Percentiles rank a stretch among this genome's conserved stretches.
phyloP scores from a whole-genome alignment of 2,888 invertebrate genomes.

The Agrochola lychnidis region DNA sequence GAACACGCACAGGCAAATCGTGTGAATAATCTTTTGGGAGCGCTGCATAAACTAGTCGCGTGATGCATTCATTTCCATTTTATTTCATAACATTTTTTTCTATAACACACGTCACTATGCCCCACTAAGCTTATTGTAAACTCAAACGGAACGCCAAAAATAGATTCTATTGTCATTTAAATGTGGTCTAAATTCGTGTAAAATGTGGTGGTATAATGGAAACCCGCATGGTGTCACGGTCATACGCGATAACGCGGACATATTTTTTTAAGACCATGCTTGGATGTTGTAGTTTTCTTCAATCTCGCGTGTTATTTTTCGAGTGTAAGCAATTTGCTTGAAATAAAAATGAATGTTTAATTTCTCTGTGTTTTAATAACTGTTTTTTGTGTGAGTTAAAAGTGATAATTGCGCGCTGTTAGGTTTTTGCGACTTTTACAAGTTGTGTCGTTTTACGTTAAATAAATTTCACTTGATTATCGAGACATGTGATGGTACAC shows the following conservation, averaged over 20 bases:
- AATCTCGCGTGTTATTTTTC: constrained; percentile 55
- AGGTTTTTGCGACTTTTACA: constrained; percentile 5
- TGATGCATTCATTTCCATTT: constrained; percentile 35
- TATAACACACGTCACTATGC: constrained; percentile 3
- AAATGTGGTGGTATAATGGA: constrained; percentile 72
- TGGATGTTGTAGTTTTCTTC: constrained; percentile 70
- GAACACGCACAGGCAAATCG: neutral
- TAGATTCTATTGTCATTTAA: constrained; percentile 45
- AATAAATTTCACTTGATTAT: neutral
- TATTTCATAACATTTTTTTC: constrained; percentile 44
- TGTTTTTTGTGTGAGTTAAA: neutral
- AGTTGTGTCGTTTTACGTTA: neutral
- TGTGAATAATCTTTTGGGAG: constrained; percentile 29
- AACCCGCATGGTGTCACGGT: constrained; percentile 81
- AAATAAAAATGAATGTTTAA: constrained; percentile 36
- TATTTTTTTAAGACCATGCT: constrained; percentile 72
- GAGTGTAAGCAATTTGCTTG: constrained; percentile 50
- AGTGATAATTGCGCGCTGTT: neutral
- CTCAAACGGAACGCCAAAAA: constrained; percentile 23
- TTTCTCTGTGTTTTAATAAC: constrained; percentile 25
- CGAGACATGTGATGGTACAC: neutral
- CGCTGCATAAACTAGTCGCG: neutral
- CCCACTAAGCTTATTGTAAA: constrained; percentile 17
- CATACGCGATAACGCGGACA: constrained; percentile 78
- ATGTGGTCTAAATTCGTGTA: constrained; percentile 44